These are phyloP conservation scores for Champsocephalus gunnari DNA, from an alignment of 2,797 vertebrate genomes.

Conservation along the genomic window DNA sequence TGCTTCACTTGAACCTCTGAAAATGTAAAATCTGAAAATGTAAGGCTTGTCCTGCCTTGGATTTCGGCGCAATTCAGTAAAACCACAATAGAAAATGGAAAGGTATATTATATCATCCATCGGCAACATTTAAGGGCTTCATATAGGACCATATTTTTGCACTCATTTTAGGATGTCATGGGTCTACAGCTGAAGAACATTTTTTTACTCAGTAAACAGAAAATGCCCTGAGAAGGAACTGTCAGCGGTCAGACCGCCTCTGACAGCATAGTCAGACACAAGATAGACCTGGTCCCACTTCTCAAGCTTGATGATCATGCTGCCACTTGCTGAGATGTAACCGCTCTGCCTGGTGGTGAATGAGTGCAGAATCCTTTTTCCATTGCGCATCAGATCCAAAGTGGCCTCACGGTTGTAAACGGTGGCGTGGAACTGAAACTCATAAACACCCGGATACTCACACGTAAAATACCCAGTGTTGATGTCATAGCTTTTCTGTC, in stretches of 20 bases:
- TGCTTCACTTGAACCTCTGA: neutral
- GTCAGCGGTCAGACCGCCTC: constrained; percentile 44
- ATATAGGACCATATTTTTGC: neutral
- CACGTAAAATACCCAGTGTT: constrained; percentile 68
- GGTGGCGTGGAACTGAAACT: constrained; percentile 70
- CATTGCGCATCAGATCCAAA: constrained; percentile 59
- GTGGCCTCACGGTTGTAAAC: constrained; percentile 13
- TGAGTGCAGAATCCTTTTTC: constrained; percentile 50
- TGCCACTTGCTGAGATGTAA: constrained; percentile 59
- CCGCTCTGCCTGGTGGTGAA: constrained; percentile 48
- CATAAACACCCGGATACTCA: constrained; percentile 65
- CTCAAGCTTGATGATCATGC: constrained; percentile 39
- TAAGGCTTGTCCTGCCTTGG: neutral
- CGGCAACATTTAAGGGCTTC: neutral
- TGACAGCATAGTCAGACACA: neutral
- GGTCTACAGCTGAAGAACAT: neutral
- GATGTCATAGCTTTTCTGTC: constrained; percentile 59
- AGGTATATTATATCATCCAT: neutral
- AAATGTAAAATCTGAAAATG: neutral
- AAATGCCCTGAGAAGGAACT: constrained; percentile 73
- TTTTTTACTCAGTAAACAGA: constrained; percentile 59
- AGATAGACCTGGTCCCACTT: constrained; percentile 63
- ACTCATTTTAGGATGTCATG: neutral
- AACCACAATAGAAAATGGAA: neutral
- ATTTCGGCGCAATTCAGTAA: neutral